Evolutionary conservation across 2,113 vertebrate species (phyloP).

Genomic region (Nipponia nippon): DNA sequence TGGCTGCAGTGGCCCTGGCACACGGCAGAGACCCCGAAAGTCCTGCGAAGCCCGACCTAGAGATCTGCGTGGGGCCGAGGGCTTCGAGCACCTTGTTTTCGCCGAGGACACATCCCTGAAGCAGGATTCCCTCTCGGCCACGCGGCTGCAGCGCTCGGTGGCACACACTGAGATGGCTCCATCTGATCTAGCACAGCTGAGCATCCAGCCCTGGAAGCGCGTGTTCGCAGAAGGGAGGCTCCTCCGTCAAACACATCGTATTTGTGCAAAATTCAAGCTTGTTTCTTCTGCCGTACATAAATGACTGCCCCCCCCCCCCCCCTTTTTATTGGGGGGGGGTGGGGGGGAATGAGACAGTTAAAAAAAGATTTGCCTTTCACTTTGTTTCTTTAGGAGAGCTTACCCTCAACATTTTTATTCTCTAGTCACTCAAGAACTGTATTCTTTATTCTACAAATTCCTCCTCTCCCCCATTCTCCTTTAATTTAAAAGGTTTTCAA

Average conservation of each 20-base stretch:
- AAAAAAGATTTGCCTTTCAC: not conserved
- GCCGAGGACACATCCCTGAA: not conserved
- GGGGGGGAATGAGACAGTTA: not conserved
- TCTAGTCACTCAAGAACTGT: not conserved
- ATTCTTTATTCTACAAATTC: not conserved
- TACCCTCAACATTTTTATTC: not conserved
- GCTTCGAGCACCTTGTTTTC: too few relatives aligned
- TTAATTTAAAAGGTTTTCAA: constrained; percentile 19
- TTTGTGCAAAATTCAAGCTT: not conserved
- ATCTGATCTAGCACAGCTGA: not conserved
- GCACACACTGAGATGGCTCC: not conserved
- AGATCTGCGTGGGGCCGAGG: rapidly evolving
- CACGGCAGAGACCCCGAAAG: not conserved
- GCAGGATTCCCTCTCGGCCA: not conserved
- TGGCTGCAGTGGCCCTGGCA: rapidly evolving
- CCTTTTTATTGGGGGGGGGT: not conserved
- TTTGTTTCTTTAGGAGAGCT: not conserved
- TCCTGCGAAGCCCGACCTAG: not conserved
- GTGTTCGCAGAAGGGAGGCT: not conserved
- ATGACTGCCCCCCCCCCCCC: rapidly evolving
- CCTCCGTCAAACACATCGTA: not conserved
- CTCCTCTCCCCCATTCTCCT: not conserved
- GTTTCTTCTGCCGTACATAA: not conserved
- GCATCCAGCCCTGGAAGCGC: not conserved
- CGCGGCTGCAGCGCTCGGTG: not conserved